Percentiles rank a stretch among this genome's conserved stretches.
Conservation (phyloP, 1,140 invertebrate species). For the Cotesia glomerata region DNA sequence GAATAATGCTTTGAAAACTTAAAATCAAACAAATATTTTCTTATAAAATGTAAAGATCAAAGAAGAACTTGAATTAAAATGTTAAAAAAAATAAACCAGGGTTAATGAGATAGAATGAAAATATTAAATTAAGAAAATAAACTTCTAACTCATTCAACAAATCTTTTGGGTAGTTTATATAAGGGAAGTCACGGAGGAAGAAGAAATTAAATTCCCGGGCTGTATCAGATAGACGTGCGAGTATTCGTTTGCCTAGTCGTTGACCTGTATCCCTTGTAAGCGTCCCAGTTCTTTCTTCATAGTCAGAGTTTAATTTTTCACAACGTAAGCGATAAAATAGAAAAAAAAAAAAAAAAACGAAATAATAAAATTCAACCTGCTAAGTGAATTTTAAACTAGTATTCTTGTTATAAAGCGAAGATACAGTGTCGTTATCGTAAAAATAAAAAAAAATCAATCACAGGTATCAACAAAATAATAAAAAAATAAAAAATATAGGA, state of each 20-base stretch:
- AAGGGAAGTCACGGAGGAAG: conserved; percentile 3
- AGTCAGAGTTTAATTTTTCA: conserved; percentile 6
- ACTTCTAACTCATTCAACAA: conserved; percentile 16
- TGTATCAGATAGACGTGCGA: conserved; percentile 15
- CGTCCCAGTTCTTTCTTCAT: neutral
- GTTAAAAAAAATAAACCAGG: neutral
- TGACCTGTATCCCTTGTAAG: conserved; percentile 7
- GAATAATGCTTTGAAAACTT: too few relatives aligned
- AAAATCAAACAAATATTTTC: too few relatives aligned
- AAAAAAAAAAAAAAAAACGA: neutral
- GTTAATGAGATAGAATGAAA: neutral
- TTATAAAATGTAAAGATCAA: too few relatives aligned
- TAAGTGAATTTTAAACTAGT: neutral
- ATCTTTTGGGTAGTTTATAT: conserved; percentile 19
- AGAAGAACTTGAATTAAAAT: neutral
- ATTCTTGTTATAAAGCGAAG: neutral
- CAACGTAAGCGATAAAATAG: neutral
- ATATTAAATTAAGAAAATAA: neutral
- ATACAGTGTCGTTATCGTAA: neutral
- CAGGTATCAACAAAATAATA: neutral
- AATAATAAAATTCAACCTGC: neutral
- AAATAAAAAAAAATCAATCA: neutral
- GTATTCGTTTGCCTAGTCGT: conserved; percentile 14
- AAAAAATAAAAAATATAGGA: conserved; percentile 2
- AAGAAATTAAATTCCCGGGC: conserved; percentile 25